phyloP scores from a whole-genome alignment of 2,888 invertebrate genomes.

The Amphipoea lucens region DNA sequence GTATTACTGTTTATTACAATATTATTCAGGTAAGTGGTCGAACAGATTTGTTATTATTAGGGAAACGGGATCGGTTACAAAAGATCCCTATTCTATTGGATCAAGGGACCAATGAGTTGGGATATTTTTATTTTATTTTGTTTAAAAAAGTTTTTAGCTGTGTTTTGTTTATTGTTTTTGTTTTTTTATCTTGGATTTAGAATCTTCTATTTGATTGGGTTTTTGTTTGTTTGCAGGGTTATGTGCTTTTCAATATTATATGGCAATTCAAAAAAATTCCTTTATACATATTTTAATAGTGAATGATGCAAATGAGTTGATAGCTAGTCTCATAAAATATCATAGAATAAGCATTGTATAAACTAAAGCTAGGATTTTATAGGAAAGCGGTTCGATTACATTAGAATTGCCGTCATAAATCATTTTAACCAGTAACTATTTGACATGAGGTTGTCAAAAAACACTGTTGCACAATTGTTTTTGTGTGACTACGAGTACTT shows the following conservation, averaged over 20 bases:
- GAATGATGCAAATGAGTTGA: neutral
- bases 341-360: neutral
- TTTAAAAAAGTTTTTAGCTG: conserved; percentile 15
- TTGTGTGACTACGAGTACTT: too few species aligned
- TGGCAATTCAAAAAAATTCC: neutral
- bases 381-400: too few species aligned
- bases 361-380: too few species aligned
- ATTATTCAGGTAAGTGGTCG: conserved; percentile 52
- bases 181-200: conserved; percentile 16
- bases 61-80: conserved; percentile 22
- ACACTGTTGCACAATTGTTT: too few species aligned
- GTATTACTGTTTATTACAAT: conserved; percentile 49
- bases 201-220: conserved; percentile 19
- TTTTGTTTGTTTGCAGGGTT: neutral
- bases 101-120: conserved; percentile 13
- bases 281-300: neutral
- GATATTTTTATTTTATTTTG: conserved; percentile 24
- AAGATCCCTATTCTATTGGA: conserved; percentile 18
- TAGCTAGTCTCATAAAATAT: neutral
- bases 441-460: too few species aligned
- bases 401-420: too few species aligned
- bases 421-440: too few species aligned
- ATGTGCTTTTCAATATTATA: neutral
- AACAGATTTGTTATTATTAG: conserved; percentile 57
- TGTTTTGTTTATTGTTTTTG: conserved; percentile 16